Percentiles rank a stretch among this genome's conserved stretches.
These are phyloP conservation scores for Brienomyrus brachyistius DNA, from an alignment of 2,113 vertebrate genomes.

Conservation along the genomic window DNA sequence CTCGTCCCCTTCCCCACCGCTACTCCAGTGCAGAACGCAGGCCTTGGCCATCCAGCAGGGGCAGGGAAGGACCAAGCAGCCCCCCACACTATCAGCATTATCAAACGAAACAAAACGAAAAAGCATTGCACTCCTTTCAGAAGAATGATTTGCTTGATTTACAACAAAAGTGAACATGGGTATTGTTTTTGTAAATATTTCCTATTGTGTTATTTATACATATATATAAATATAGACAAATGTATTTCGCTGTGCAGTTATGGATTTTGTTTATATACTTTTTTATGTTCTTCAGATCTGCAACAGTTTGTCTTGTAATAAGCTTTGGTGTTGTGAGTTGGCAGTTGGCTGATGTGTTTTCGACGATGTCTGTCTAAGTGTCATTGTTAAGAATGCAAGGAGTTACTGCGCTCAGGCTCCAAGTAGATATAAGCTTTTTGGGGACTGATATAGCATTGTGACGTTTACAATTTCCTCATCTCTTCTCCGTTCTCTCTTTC, in stretches of 20 bases:
- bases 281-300: slow-evolving; percentile 41
- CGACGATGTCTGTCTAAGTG: slow-evolving; percentile 52
- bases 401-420: slow-evolving; percentile 36
- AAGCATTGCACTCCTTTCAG: slow-evolving; percentile 45
- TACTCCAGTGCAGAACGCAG: slow-evolving; percentile 40
- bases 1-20: slow-evolving; percentile 23
- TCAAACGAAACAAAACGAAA: slow-evolving; percentile 36
- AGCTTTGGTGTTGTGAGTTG: slow-evolving; percentile 56
- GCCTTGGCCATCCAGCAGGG: slow-evolving; percentile 36
- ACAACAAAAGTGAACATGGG: slow-evolving; percentile 40
- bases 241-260: slow-evolving; percentile 37
- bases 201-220: slow-evolving; percentile 43
- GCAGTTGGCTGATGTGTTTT: slow-evolving; percentile 47
- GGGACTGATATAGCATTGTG: neutral
- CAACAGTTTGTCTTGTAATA: slow-evolving; percentile 49
- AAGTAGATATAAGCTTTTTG: slow-evolving; percentile 21
- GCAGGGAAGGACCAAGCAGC: slow-evolving; percentile 42
- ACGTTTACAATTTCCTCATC: neutral
- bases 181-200: slow-evolving; percentile 58
- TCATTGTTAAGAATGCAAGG: slow-evolving; percentile 51
- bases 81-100: slow-evolving; percentile 48
- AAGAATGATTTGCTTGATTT: slow-evolving; percentile 52
- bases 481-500: slow-evolving; percentile 24
- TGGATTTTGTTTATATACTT: slow-evolving; percentile 26
- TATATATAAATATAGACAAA: slow-evolving; percentile 38